Conservation (phyloP, 2,888 invertebrate genomes). For the Limnephilus rhombicus region DNA sequence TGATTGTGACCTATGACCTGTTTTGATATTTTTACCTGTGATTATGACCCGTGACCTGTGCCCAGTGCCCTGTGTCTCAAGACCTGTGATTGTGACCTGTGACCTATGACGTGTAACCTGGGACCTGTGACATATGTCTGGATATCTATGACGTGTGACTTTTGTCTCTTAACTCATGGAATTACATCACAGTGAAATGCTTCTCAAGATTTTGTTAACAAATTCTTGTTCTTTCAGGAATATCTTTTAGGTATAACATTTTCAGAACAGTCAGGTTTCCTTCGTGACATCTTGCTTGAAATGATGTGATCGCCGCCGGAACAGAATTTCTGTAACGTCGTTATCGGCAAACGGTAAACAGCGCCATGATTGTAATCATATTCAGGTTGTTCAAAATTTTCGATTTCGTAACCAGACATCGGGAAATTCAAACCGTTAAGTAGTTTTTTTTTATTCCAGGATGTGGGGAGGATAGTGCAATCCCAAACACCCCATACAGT, state of each 20-base stretch:
- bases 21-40: too few species aligned
- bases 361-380: constrained; percentile 7
- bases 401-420: not conserved
- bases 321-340: constrained; percentile 54
- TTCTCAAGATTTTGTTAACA: not conserved
- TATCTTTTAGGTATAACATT: not conserved
- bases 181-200: too few species aligned
- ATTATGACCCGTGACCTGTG: not conserved
- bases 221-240: not conserved
- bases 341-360: constrained; percentile 52
- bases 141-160: too few species aligned
- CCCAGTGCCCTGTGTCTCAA: not conserved
- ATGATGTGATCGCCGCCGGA: constrained; percentile 57
- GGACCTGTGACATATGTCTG: too few species aligned
- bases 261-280: constrained; percentile 2
- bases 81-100: too few species aligned
- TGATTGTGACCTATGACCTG: not conserved
- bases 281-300: constrained; percentile 40
- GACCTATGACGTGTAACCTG: too few species aligned
- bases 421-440: not conserved
- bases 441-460: not conserved
- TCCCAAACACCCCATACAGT: too few species aligned
- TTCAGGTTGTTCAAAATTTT: not conserved
- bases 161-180: too few species aligned
- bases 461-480: too few species aligned